Conservation (phyloP, 2,797 vertebrate species). For the Kryptopterus vitreolus region DNA sequence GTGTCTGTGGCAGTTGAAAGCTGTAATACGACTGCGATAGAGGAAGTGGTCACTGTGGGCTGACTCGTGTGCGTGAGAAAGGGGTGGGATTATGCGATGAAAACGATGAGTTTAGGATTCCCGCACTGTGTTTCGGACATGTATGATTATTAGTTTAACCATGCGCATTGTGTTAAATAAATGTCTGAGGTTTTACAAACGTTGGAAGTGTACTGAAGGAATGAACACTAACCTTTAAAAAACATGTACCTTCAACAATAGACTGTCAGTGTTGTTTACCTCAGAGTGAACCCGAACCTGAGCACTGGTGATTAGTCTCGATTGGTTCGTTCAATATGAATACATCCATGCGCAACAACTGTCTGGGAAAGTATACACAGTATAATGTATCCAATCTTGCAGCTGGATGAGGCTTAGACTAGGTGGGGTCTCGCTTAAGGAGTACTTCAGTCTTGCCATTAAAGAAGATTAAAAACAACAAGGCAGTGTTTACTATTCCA, state of each 20-base stretch:
- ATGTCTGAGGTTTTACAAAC: background rate
- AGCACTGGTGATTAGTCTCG: background rate
- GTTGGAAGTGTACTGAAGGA: background rate
- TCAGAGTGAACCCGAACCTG: background rate
- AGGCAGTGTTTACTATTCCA: slow-evolving; percentile 54
- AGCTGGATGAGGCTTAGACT: slow-evolving; percentile 35
- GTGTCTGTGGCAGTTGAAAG: background rate
- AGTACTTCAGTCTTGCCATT: slow-evolving; percentile 54
- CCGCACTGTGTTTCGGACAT: slow-evolving; percentile 15
- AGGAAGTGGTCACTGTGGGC: slow-evolving; percentile 51
- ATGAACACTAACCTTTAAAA: background rate
- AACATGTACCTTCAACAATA: background rate
- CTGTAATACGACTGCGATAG: background rate
- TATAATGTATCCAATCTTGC: slow-evolving; percentile 16
- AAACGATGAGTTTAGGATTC: slow-evolving; percentile 23
- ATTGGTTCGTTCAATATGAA: background rate
- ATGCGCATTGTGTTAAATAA: too few relatives aligned
- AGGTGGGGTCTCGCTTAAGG: slow-evolving; percentile 38
- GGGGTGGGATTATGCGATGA: slow-evolving; percentile 12
- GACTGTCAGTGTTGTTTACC: background rate
- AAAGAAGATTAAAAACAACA: slow-evolving; percentile 56
- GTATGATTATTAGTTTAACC: too few relatives aligned
- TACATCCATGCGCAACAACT: background rate
- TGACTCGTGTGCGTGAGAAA: slow-evolving; percentile 14
- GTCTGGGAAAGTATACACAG: background rate